Conservation (phyloP, 2,113 vertebrate genomes). For the Psittacula cyanocephala region DNA sequence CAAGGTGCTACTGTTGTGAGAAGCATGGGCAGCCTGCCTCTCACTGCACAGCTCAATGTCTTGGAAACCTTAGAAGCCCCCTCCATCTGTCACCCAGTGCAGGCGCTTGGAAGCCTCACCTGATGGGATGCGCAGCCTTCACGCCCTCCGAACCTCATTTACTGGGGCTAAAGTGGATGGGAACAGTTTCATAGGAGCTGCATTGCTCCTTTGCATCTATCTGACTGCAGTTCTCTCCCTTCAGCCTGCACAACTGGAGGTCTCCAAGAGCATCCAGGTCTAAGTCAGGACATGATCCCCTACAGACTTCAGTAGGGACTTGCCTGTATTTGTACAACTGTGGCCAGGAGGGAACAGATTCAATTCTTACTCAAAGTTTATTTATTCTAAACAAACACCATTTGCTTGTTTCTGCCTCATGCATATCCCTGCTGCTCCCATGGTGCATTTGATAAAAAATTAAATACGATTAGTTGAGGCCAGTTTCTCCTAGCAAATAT, state of each 20-base stretch:
- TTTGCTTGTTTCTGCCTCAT: constrained; percentile 9
- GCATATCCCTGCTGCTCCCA: constrained; percentile 8
- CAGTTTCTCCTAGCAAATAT: constrained; percentile 4
- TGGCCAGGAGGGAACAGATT: not conserved
- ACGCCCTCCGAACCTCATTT: not conserved
- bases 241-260: rapidly evolving
- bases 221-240: not conserved
- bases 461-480: not conserved
- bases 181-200: not conserved
- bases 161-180: rapidly evolving
- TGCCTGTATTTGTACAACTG: not conserved
- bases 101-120: not conserved
- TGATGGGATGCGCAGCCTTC: rapidly evolving
- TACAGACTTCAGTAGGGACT: not conserved
- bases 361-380: not conserved
- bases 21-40: rapidly evolving
- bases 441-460: constrained; percentile 30
- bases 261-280: not conserved
- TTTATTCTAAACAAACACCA: constrained; percentile 32
- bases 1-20: not conserved
- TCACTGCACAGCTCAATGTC: rapidly evolving
- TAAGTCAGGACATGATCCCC: not conserved
- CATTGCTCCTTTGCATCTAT: not conserved
- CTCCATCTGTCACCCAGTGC: rapidly evolving
- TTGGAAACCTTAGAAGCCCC: not conserved